These are phyloP conservation scores for Entomobrya multifasciata DNA, from an alignment of 2,888 invertebrate species.

Conservation along the genomic window DNA sequence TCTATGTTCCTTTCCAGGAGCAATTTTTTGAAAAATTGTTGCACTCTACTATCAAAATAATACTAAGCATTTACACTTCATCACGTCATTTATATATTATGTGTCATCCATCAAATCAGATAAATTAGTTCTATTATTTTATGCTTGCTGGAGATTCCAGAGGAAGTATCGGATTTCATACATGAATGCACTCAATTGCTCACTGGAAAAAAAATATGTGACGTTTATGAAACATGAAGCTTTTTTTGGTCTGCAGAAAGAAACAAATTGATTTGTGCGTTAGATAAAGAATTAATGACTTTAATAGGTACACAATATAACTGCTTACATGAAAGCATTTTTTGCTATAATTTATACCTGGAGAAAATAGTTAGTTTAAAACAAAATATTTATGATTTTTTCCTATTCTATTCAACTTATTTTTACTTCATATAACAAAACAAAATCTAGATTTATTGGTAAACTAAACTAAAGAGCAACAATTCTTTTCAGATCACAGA, in stretches of 20 bases:
- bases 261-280: background rate
- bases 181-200: background rate
- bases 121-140: too few relatives aligned
- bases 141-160: background rate
- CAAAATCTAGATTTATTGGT: background rate
- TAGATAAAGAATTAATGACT: background rate
- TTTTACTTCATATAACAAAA: too few relatives aligned
- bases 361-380: background rate
- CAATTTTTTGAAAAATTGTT: background rate
- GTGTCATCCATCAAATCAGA: background rate
- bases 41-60: background rate
- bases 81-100: slow-evolving; percentile 8
- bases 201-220: too few relatives aligned
- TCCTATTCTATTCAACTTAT: too few relatives aligned
- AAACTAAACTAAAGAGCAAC: background rate
- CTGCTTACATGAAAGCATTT: background rate
- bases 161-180: slow-evolving; percentile 60
- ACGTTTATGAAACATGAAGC: background rate
- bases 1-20: background rate
- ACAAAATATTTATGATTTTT: background rate
- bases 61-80: background rate
- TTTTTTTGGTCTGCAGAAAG: background rate
- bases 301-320: background rate
- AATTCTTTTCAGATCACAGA: slow-evolving; percentile 51
- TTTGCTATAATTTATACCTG: slow-evolving; percentile 4